Evolutionary conservation across 2,888 invertebrate genomes (phyloP), one percentile per base, ranked within the genome.

Genomic region (Labia minor): DNA sequence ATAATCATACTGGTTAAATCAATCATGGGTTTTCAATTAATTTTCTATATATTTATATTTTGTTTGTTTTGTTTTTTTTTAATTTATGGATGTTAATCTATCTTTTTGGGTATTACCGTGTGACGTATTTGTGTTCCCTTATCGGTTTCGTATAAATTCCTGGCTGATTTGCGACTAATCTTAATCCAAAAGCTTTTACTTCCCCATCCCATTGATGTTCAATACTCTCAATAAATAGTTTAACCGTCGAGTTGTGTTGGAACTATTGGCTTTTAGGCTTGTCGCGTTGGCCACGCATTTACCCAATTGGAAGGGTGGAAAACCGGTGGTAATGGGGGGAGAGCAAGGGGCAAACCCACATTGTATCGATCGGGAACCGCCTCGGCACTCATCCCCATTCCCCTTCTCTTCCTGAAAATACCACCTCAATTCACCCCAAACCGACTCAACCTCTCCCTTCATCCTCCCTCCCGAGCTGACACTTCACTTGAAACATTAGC

Each of bases 191-290:
- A 49, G 49, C 49, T 49, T 49, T 49, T 49, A 49, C 49, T 49
- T 14, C 49, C n/a, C n/a, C n/a, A n/a, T n/a, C n/a, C n/a, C n/a
- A n/a, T 16, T 2, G 49, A 14, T 49, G 49, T 49, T 49, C 49
- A 49, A 49, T 49, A 49, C 49, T 49, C 49, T 49, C 49, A 49
- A 49, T 49, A 49, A 49, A 49, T 49, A 49, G 49, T 49, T 49
- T 49, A 49, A 49, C 49, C 49, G 49, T 49, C 49, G 49, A 16
- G n/a, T 49, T 49, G 49, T 49, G 49, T 49, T 49, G 49, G 49
- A 14, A 49, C 49, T 49, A 49, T 49, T 49, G 49, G 49, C 49
- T 49, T 49, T 49, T 49, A 49, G 49, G 49, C 49, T 49, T 49
- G 49, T 49, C 49, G 49, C 49, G 49, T 49, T 49, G 49, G 49